Conservation (phyloP, 1,140 invertebrate genomes). For the Drosophila bocqueti region DNA sequence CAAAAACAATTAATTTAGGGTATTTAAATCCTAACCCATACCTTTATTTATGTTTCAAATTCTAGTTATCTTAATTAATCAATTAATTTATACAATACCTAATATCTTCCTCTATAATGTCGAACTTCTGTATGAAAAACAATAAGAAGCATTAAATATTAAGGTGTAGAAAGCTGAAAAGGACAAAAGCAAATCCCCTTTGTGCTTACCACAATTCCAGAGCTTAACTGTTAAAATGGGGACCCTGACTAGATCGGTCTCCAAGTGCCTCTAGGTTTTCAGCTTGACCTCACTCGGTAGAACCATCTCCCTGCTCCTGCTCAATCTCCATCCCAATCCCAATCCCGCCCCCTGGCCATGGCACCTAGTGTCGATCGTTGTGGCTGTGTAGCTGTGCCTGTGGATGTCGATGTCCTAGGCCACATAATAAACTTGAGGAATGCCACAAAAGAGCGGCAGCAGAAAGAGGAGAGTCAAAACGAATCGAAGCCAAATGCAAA, state of each 20-base stretch:
- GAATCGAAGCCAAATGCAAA: constrained; percentile 39
- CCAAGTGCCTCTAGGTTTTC: constrained; percentile 14
- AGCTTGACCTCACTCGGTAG: constrained; percentile 32
- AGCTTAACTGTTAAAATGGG: constrained; percentile 19
- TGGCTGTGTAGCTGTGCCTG: constrained; percentile 25
- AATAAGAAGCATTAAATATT: not conserved
- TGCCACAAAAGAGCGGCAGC: constrained; percentile 41
- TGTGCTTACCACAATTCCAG: not conserved
- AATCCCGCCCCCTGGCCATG: constrained; percentile 12
- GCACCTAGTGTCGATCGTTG: constrained; percentile 63
- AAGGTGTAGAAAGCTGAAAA: not conserved
- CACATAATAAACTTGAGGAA: constrained; percentile 67
- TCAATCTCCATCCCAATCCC: not conserved
- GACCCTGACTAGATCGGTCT: constrained; percentile 15
- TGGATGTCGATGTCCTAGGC: constrained; percentile 64
- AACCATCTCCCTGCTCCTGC: constrained; percentile 3
- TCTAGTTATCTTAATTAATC: no score
- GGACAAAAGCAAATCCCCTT: constrained; percentile 9
- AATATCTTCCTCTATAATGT: not conserved
- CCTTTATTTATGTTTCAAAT: no score
- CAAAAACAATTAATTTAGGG: no score
- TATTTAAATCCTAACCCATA: no score
- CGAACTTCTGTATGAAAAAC: not conserved
- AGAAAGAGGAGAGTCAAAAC: constrained; percentile 19
- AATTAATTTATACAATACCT: no score